Percentiles rank a stretch among this genome's conserved stretches.
Conservation (phyloP, 2,797 vertebrate genomes). For the Myiothlypis chrysogaster region DNA sequence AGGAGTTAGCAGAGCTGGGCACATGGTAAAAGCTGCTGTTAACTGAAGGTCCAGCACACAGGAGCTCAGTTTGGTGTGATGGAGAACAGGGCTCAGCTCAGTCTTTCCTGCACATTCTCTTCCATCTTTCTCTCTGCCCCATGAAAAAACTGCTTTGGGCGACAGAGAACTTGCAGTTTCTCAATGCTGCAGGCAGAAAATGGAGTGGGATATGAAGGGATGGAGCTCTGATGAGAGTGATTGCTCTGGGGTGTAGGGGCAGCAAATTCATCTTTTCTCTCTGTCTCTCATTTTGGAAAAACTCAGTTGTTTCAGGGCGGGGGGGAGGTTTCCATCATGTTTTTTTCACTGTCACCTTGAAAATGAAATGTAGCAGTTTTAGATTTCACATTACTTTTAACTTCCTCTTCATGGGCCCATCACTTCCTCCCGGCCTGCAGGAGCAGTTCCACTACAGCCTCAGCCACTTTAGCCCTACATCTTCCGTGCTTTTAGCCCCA, state of each 20-base stretch:
- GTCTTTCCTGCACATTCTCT: background rate
- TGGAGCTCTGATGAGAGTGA: background rate
- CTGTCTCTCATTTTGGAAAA: background rate
- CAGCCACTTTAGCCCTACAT: background rate
- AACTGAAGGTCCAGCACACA: background rate
- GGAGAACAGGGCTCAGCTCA: background rate
- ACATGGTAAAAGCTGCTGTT: background rate
- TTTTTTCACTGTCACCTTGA: background rate
- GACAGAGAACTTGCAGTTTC: background rate
- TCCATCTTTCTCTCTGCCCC: background rate
- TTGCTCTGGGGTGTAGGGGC: no score
- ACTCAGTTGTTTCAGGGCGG: background rate
- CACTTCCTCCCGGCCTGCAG: background rate
- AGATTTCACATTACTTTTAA: background rate
- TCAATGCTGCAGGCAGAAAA: background rate
- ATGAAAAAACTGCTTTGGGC: background rate
- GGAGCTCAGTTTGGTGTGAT: background rate
- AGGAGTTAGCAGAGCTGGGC: background rate
- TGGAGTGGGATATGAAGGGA: background rate
- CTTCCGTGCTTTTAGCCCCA: background rate
- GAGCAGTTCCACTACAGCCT: accelerated
- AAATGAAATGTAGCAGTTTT: background rate
- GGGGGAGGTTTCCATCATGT: background rate
- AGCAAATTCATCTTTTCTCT: background rate
- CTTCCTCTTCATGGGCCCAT: slow-evolving; percentile 10